Evolutionary conservation across 2,113 vertebrate species (phyloP).

Genomic region (Grammomys surdaster): DNA sequence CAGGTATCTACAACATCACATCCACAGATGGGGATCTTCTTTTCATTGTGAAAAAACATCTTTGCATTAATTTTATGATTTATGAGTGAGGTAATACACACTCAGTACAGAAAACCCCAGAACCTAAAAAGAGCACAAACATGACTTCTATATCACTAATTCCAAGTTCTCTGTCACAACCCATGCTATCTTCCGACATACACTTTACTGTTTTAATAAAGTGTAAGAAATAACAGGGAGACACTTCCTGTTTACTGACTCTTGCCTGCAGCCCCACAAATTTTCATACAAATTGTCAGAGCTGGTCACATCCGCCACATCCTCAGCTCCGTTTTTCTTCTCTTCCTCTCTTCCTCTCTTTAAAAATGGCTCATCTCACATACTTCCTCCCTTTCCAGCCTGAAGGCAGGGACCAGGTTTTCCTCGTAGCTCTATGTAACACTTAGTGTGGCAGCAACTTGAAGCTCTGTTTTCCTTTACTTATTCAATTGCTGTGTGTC

Average conservation of each 20-base stretch:
- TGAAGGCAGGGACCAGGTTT: neutral
- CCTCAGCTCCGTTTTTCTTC: neutral
- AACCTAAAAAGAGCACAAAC: neutral
- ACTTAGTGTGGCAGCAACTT: neutral
- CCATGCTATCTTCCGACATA: neutral
- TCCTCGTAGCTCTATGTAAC: neutral
- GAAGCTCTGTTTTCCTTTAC: neutral
- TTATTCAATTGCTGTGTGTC: neutral
- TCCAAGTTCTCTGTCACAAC: neutral
- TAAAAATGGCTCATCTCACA: neutral
- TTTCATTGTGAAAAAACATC: neutral
- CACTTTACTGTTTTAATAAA: neutral
- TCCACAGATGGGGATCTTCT: neutral
- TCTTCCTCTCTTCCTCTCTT: neutral
- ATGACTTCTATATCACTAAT: neutral
- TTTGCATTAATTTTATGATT: conserved; percentile 1
- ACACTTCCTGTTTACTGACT: neutral
- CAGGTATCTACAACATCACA: neutral
- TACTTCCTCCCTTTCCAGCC: neutral
- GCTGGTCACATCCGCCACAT: neutral
- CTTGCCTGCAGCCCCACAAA: neutral
- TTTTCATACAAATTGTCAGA: neutral
- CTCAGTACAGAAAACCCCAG: neutral
- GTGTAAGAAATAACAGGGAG: neutral
- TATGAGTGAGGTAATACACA: neutral